Conservation (phyloP, 2,797 vertebrate species). For the Simalia tracyae region DNA sequence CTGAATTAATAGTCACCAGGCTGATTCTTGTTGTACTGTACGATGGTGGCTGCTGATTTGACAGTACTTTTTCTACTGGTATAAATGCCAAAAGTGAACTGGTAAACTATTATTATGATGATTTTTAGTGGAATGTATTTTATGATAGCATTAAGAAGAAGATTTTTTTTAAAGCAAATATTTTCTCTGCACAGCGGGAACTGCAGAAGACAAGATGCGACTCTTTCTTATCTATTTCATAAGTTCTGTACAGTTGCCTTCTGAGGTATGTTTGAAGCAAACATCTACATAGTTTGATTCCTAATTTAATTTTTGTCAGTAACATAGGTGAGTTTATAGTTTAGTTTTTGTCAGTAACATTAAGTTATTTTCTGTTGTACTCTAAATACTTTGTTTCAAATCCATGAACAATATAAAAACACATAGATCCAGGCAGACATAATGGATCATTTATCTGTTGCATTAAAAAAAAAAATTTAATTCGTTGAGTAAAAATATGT, state of each 20-base stretch:
- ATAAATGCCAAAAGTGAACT: not conserved
- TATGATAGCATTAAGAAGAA: not conserved
- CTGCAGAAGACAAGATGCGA: constrained; percentile 96
- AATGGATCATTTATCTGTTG: not conserved
- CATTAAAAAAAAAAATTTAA: not conserved
- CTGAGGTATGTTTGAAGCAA: constrained; percentile 82
- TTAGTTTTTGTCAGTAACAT: not conserved
- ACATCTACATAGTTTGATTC: not conserved
- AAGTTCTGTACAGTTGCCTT: constrained; percentile 86
- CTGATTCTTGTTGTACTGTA: not conserved
- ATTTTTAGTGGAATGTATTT: not conserved
- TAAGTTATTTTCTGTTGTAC: not conserved
- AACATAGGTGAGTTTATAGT: not conserved
- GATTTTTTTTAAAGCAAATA: not conserved
- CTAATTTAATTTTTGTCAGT: not conserved
- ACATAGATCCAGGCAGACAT: not conserved
- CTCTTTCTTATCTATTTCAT: constrained; percentile 97
- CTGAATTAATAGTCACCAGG: not conserved
- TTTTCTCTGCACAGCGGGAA: constrained; percentile 82
- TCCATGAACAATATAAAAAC: not conserved
- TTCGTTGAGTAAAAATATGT: not conserved
- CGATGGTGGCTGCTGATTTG: not conserved
- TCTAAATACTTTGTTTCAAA: not conserved
- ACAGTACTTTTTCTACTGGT: not conserved
- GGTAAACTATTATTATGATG: not conserved